These are phyloP conservation scores for Cyprinella venusta DNA, from an alignment of 2,797 vertebrate genomes.

Conservation along the genomic window DNA sequence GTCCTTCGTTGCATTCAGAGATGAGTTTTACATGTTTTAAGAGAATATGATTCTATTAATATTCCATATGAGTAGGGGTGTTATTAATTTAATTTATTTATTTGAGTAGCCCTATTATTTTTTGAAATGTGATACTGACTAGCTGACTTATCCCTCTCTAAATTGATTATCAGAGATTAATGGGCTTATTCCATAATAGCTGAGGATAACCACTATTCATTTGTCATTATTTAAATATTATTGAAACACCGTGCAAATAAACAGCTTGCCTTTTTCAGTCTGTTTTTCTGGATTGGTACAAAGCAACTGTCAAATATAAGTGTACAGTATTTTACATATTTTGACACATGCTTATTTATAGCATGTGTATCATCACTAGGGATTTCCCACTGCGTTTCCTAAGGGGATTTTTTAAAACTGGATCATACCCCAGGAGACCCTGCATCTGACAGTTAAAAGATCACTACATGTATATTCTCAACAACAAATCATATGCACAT, in stretches of 20 bases:
- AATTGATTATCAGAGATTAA: background rate
- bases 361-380: constrained; percentile 48
- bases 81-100: background rate
- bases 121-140: background rate
- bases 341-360: constrained; percentile 52
- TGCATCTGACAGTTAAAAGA: constrained; percentile 55
- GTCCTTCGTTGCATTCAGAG: background rate
- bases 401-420: constrained; percentile 60
- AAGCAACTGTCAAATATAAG: constrained; percentile 18
- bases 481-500: constrained; percentile 45
- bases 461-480: constrained; percentile 57
- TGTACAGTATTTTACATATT: constrained; percentile 30
- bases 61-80: background rate
- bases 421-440: constrained; percentile 58
- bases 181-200: background rate
- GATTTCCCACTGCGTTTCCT: constrained; percentile 49
- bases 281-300: constrained; percentile 6
- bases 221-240: background rate
- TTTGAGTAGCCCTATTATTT: background rate
- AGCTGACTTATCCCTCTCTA: background rate
- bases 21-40: background rate
- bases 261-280: background rate
- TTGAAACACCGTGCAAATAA: constrained; percentile 1
- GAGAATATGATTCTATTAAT: background rate
- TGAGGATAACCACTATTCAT: background rate